phyloP scores from a whole-genome alignment of 2,113 vertebrate genomes.

The Lepisosteus oculatus region DNA sequence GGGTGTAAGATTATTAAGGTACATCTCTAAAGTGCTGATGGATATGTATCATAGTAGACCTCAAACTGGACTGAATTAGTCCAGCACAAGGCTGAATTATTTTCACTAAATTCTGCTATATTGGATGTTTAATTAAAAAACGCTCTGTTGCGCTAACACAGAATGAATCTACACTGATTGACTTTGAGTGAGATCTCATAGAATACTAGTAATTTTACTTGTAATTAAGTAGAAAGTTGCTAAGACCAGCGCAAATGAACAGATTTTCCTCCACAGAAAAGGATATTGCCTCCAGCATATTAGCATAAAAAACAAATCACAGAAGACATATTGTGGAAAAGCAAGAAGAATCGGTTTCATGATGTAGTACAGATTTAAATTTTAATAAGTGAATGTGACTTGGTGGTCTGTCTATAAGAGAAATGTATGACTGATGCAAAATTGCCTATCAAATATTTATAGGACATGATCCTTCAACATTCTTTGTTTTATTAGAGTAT shows the following conservation, averaged over 20 bases:
- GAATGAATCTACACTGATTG: background rate
- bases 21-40: no score
- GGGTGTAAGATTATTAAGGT: no score
- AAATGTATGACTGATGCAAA: constrained; percentile 35
- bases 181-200: background rate
- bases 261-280: constrained; percentile 2
- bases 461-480: constrained; percentile 41
- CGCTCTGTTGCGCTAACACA: no score
- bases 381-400: constrained; percentile 39
- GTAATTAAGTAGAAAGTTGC: background rate
- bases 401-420: constrained; percentile 43
- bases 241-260: background rate
- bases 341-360: constrained; percentile 4
- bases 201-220: background rate
- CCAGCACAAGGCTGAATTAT: no score
- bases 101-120: no score
- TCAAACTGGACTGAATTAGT: no score
- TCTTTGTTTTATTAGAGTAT: constrained; percentile 53
- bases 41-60: no score
- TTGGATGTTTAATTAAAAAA: no score
- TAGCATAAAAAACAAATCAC: constrained; percentile 3
- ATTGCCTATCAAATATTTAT: constrained; percentile 45
- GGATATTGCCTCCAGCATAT: constrained; percentile 6
- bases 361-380: constrained; percentile 7
- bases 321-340: background rate